A percentile compares a stretch with the other conserved stretches of the same genome.
These are phyloP conservation scores for Diceros bicornis DNA, from an alignment of 2,797 vertebrate species.

Conservation along the genomic window DNA sequence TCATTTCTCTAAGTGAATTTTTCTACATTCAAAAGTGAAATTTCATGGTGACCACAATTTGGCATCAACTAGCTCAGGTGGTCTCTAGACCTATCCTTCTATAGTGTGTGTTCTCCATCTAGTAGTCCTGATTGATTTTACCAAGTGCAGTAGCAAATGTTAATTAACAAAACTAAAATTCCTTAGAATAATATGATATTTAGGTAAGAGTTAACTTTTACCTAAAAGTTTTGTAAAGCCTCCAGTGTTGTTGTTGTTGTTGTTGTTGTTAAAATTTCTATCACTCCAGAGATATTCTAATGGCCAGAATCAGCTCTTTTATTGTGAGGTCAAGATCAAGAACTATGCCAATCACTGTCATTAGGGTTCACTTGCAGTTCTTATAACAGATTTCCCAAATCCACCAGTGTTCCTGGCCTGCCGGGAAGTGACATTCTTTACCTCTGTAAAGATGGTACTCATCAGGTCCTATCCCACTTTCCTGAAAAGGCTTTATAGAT, in stretches of 20 bases:
- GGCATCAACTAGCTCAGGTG: not conserved
- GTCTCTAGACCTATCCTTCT: not conserved
- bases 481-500: not conserved
- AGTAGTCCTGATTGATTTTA: not conserved
- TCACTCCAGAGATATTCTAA: not conserved
- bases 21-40: not conserved
- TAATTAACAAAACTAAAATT: not conserved
- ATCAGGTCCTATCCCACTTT: not conserved
- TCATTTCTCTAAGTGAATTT: not conserved
- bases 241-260: not conserved
- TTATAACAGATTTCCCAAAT: not conserved
- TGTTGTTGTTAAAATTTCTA: not conserved
- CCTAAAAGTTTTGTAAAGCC: not conserved
- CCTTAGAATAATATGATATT: not conserved
- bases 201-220: not conserved
- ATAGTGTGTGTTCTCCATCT: not conserved
- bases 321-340: not conserved
- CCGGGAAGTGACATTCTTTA: not conserved
- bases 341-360: not conserved
- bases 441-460: not conserved
- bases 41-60: not conserved
- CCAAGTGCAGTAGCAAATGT: not conserved
- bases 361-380: not conserved
- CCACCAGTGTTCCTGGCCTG: not conserved
- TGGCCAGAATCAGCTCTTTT: not conserved